Conservation (phyloP, 2,113 vertebrate species). For the Anguilla japonica region DNA sequence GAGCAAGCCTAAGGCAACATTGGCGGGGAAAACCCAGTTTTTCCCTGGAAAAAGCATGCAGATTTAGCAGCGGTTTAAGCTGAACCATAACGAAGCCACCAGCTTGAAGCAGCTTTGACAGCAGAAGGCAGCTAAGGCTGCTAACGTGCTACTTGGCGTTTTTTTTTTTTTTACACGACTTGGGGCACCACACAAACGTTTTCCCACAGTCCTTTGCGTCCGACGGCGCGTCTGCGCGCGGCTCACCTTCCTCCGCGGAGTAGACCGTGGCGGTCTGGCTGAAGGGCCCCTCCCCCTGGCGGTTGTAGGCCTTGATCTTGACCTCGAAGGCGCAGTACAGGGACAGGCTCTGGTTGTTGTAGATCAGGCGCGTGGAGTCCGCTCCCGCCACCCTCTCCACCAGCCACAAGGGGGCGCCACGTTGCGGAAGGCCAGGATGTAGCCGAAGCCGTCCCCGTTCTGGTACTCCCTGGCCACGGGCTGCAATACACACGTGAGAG, state of each 20-base stretch:
- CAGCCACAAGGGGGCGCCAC: slow-evolving; percentile 72
- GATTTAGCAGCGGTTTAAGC: too few species aligned
- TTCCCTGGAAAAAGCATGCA: too few species aligned
- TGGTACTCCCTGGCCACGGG: slow-evolving; percentile 88
- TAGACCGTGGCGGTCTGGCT: slow-evolving; percentile 84
- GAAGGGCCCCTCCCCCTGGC: slow-evolving; percentile 87
- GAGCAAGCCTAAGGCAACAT: too few species aligned
- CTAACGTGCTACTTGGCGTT: too few species aligned
- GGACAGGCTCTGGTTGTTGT: slow-evolving; percentile 81
- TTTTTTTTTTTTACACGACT: too few species aligned
- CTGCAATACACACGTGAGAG: slow-evolving; percentile 55
- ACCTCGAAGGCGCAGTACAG: slow-evolving; percentile 92
- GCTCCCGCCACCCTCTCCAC: slow-evolving; percentile 71
- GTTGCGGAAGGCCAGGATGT: slow-evolving; percentile 84
- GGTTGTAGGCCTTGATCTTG: slow-evolving; percentile 89
- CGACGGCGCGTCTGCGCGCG: too few species aligned
- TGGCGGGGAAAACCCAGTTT: too few species aligned
- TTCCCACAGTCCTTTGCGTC: too few species aligned
- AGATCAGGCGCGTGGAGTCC: slow-evolving; percentile 86
- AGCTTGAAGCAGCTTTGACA: too few species aligned
- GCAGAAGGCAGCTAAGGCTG: too few species aligned
- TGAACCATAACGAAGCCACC: too few species aligned
- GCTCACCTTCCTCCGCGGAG: slow-evolving; percentile 92
- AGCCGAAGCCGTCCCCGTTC: slow-evolving; percentile 92
- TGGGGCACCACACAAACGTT: too few species aligned